These are phyloP conservation scores for Papilio polytes DNA, from an alignment of 1,140 invertebrate species.

Conservation along the genomic window DNA sequence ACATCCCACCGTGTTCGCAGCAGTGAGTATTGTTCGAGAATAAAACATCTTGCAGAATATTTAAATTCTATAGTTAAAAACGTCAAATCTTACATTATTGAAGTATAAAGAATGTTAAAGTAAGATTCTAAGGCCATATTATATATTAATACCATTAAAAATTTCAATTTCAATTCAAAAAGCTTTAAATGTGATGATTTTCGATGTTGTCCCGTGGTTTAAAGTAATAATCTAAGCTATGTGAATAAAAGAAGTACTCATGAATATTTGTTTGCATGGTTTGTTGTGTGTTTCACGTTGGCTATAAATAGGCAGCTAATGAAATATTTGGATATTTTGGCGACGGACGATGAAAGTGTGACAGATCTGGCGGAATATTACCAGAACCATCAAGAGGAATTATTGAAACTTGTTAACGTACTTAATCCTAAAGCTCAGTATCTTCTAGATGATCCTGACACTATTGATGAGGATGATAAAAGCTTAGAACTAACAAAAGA, in stretches of 20 bases:
- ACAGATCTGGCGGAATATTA: constrained; percentile 74
- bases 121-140: neutral
- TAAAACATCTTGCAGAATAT: constrained; percentile 37
- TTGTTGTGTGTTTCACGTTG: constrained; percentile 65
- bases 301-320: constrained; percentile 76
- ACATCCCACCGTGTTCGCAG: constrained; percentile 66
- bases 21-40: constrained; percentile 67
- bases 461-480: constrained; percentile 72
- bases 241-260: constrained; percentile 61
- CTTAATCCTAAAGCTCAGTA: constrained; percentile 70
- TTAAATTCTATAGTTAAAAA: neutral
- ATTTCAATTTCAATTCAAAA: constrained; percentile 20
- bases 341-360: constrained; percentile 72
- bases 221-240: constrained; percentile 46
- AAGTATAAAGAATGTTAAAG: neutral
- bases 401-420: constrained; percentile 68
- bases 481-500: constrained; percentile 56
- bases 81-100: neutral
- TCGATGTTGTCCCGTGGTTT: constrained; percentile 55
- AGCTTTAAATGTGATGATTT: constrained; percentile 51
- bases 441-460: constrained; percentile 70
- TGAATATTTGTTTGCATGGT: constrained; percentile 79
- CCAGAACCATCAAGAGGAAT: constrained; percentile 72
- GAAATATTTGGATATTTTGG: constrained; percentile 83
- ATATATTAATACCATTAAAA: neutral